Evolutionary conservation across 2,888 invertebrate species (phyloP).

Genomic region (Rhyacophila evoluta): DNA sequence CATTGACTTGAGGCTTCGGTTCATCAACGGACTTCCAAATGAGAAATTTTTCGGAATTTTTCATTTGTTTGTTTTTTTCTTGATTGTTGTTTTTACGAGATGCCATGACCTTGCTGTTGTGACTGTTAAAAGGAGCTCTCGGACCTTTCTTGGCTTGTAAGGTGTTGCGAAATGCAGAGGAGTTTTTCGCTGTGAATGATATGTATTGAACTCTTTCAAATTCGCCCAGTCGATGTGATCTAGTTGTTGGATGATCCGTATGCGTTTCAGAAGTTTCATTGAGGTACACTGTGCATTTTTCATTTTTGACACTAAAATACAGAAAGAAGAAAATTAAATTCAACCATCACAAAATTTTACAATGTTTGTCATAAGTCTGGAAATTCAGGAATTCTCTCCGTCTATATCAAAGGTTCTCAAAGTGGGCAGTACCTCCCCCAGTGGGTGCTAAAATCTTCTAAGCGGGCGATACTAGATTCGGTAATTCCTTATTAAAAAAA

Average conservation of each 20-base stretch:
- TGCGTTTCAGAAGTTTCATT: conserved; percentile 50
- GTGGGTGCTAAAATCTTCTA: too few species aligned
- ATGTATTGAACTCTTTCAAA: conserved; percentile 43
- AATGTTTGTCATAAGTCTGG: too few species aligned
- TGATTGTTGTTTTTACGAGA: conserved; percentile 59
- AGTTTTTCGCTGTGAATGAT: conserved; percentile 31
- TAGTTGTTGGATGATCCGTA: conserved; percentile 59
- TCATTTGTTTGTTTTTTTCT: conserved; percentile 49
- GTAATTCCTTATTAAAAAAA: too few species aligned
- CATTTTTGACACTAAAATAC: conserved; percentile 48
- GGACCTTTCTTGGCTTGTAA: conserved; percentile 51
- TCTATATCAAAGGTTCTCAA: too few species aligned
- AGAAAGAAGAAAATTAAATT: neutral
- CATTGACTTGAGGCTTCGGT: conserved; percentile 19
- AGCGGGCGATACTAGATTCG: too few species aligned
- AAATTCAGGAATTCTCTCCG: too few species aligned
- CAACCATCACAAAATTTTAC: too few species aligned
- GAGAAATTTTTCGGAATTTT: neutral
- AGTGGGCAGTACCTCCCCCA: too few species aligned
- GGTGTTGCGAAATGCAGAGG: conserved; percentile 31
- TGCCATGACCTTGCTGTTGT: conserved; percentile 26
- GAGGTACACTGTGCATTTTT: conserved; percentile 50
- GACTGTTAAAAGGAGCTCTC: conserved; percentile 27
- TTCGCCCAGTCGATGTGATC: conserved; percentile 29
- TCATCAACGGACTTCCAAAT: neutral